Percentiles rank a stretch among this genome's conserved stretches.
Evolutionary conservation across 2,113 vertebrate species (phyloP).

Genomic region (Nesogale talazaci): DNA sequence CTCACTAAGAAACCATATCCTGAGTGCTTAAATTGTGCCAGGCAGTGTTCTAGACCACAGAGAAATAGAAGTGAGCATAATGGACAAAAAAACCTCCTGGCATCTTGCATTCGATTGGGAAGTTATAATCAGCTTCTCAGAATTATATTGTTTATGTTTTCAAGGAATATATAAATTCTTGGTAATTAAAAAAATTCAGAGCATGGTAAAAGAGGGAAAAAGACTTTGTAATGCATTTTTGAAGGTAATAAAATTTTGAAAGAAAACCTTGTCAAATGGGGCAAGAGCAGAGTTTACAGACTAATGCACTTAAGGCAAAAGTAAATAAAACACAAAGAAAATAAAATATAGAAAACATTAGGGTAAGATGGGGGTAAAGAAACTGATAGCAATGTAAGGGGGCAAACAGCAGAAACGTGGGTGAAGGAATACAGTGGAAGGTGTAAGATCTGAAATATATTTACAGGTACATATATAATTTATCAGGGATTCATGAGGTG

Average conservation of each 20-base stretch:
- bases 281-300: background rate
- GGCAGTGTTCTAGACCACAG: background rate
- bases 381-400: too few species aligned
- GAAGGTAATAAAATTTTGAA: background rate
- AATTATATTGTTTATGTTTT: constrained; percentile 3
- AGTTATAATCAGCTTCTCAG: constrained; percentile 14
- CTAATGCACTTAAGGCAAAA: background rate
- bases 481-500: too few species aligned
- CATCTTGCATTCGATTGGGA: background rate
- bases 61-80: background rate
- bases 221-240: background rate
- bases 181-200: constrained; percentile 29
- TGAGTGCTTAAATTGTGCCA: background rate
- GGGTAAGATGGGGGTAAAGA: too few species aligned
- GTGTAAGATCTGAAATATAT: too few species aligned
- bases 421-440: too few species aligned
- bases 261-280: constrained; percentile 45
- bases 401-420: too few species aligned
- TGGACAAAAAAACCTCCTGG: background rate
- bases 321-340: background rate
- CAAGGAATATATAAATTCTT: background rate
- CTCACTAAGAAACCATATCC: background rate
- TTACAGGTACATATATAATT: too few species aligned
- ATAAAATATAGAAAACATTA: constrained; percentile 28
- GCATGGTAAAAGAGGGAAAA: background rate